Conservation (phyloP, 53 echinoderm and acorn worm species). For the Stichopus horrens region DNA sequence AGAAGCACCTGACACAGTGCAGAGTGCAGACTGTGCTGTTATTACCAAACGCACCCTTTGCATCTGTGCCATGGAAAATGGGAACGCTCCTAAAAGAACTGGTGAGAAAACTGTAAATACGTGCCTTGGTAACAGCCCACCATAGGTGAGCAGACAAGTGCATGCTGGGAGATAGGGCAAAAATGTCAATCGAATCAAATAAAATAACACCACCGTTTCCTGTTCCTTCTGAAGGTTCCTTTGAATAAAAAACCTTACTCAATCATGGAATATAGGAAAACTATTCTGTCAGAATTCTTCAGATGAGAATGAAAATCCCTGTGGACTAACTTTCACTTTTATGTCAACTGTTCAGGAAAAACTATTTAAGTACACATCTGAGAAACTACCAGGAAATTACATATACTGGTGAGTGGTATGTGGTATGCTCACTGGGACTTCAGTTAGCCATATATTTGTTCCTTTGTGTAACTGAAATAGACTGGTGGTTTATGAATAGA, state of each 20-base stretch:
- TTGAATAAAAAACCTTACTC: background rate
- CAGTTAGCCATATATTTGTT: background rate
- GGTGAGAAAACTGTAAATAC: background rate
- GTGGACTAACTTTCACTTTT: constrained; percentile 9
- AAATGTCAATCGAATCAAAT: constrained; percentile 1
- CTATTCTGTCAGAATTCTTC: background rate
- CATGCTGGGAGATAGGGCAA: constrained; percentile 21
- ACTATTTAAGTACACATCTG: background rate
- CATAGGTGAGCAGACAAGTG: constrained; percentile 12
- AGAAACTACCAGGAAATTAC: background rate
- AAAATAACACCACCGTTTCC: constrained; percentile 15
- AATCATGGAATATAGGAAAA: background rate
- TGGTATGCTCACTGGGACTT: background rate
- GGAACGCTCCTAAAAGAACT: no score
- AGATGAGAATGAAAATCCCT: background rate
- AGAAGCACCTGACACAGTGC: no score
- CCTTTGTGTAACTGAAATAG: background rate
- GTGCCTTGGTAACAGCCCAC: background rate
- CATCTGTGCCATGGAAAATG: no score
- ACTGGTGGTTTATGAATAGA: constrained; percentile 18
- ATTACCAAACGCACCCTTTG: no score
- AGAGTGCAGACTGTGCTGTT: no score
- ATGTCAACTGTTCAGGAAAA: constrained; percentile 1
- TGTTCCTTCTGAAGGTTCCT: background rate
- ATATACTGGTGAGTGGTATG: background rate